A percentile compares a stretch with the other conserved stretches of the same genome.
Evolutionary conservation across 2,113 vertebrate species (phyloP).

Genomic region (Ceyx margarethae): DNA sequence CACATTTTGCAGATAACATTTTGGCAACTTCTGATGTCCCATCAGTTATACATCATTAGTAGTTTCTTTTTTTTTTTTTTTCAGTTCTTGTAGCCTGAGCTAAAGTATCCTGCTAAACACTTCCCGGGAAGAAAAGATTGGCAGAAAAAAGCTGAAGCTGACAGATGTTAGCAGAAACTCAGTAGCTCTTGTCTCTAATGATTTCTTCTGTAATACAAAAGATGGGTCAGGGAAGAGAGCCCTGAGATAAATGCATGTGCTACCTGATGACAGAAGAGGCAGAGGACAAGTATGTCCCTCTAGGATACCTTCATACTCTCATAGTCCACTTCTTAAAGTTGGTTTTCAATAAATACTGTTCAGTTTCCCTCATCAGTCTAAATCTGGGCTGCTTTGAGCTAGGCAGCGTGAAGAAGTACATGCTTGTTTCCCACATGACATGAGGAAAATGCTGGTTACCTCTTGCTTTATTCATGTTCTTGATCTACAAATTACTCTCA

Average conservation of each 20-base stretch:
- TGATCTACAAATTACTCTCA: neutral
- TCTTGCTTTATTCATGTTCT: neutral
- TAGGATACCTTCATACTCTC: neutral
- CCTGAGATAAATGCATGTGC: neutral
- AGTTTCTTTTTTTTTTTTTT: neutral
- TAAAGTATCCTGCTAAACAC: neutral
- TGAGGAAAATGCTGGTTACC: neutral
- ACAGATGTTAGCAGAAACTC: neutral
- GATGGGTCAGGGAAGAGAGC: neutral
- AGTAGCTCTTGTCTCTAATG: neutral
- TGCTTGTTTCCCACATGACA: neutral
- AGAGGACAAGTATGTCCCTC: neutral
- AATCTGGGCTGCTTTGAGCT: neutral
- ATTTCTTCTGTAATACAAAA: neutral
- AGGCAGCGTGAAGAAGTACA: neutral
- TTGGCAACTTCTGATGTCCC: constrained; percentile 5
- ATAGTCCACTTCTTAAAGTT: neutral
- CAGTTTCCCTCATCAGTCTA: neutral
- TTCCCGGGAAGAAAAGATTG: neutral
- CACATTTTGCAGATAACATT: neutral
- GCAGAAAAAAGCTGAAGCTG: neutral
- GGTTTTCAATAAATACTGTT: neutral
- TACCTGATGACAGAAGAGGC: neutral
- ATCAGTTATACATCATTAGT: constrained; percentile 8
- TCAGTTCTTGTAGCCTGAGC: neutral